A percentile compares a stretch with the other conserved stretches of the same genome.
Conservation (phyloP, 2,888 invertebrate species). For the Augiades crinisus region DNA sequence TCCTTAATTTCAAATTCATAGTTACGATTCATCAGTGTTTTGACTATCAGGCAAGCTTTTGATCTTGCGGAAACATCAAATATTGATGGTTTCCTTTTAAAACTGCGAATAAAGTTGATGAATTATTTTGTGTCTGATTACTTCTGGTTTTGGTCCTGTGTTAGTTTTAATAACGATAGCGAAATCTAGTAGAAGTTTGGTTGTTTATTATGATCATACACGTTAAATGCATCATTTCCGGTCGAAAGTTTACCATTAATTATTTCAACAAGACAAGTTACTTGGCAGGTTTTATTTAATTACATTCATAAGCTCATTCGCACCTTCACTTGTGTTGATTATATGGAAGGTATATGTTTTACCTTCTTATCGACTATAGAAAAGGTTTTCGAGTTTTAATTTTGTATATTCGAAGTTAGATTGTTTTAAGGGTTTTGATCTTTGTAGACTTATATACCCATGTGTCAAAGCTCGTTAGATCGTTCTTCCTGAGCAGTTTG, state of each 20-base stretch:
- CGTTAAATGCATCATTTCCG: not conserved
- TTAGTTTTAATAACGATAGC: not conserved
- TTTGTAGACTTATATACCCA: no score
- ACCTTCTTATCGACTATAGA: no score
- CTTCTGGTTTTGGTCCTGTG: not conserved
- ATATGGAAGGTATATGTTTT: no score
- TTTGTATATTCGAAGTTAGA: no score
- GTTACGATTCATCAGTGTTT: not conserved
- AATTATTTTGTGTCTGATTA: constrained; percentile 27
- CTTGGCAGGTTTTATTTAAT: not conserved
- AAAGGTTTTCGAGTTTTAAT: no score
- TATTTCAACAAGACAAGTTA: not conserved
- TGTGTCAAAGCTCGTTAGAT: no score
- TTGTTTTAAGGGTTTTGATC: no score
- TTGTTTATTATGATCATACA: constrained; percentile 2
- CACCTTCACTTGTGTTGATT: not conserved
- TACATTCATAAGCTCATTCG: not conserved
- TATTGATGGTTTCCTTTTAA: constrained; percentile 12
- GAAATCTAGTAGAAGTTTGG: not conserved
- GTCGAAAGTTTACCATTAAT: constrained; percentile 9
- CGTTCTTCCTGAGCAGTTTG: no score
- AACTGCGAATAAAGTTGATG: constrained; percentile 20
- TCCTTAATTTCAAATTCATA: not conserved
- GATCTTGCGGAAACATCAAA: constrained; percentile 31
- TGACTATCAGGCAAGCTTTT: constrained; percentile 20